These are phyloP conservation scores for Pseudobourletiella spinata DNA, from an alignment of 1,140 invertebrate genomes.

Conservation along the genomic window DNA sequence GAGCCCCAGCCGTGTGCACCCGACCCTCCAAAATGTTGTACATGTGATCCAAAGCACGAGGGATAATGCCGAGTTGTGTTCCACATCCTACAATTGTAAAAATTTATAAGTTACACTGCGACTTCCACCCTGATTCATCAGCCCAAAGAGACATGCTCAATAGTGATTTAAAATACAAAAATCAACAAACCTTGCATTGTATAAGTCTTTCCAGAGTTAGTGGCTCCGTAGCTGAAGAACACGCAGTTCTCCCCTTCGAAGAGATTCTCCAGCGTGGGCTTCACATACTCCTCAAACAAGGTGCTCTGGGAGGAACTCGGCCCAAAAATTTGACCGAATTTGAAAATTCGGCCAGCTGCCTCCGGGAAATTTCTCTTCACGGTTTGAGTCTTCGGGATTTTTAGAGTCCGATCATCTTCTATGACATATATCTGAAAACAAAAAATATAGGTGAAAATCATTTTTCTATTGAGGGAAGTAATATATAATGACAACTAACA, in stretches of 20 bases:
- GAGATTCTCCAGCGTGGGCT: slow-evolving; percentile 51
- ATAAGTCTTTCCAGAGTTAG: slow-evolving; percentile 78
- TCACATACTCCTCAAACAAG: slow-evolving; percentile 52
- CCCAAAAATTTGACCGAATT: slow-evolving; percentile 57
- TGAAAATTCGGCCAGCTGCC: slow-evolving; percentile 42
- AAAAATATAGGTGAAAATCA: neutral
- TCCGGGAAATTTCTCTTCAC: neutral
- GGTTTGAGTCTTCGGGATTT: neutral
- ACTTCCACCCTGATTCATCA: no score
- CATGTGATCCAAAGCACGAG: slow-evolving; percentile 65
- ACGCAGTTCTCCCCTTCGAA: slow-evolving; percentile 62
- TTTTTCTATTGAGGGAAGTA: no score
- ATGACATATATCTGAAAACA: slow-evolving; percentile 9
- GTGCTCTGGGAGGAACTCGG: slow-evolving; percentile 48
- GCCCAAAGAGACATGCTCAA: no score
- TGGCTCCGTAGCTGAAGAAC: slow-evolving; percentile 75
- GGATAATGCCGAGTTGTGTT: slow-evolving; percentile 64
- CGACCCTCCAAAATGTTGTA: slow-evolving; percentile 50
- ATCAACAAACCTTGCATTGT: slow-evolving; percentile 58
- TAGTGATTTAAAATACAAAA: neutral
- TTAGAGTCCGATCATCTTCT: neutral
- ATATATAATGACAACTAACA: no score
- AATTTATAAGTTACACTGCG: no score
- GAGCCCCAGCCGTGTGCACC: slow-evolving; percentile 37
- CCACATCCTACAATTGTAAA: slow-evolving; percentile 50